Percentiles rank a stretch among this genome's conserved stretches.
Evolutionary conservation across 2,888 invertebrate species (phyloP).

Genomic region (Ornithoptera priamus): DNA sequence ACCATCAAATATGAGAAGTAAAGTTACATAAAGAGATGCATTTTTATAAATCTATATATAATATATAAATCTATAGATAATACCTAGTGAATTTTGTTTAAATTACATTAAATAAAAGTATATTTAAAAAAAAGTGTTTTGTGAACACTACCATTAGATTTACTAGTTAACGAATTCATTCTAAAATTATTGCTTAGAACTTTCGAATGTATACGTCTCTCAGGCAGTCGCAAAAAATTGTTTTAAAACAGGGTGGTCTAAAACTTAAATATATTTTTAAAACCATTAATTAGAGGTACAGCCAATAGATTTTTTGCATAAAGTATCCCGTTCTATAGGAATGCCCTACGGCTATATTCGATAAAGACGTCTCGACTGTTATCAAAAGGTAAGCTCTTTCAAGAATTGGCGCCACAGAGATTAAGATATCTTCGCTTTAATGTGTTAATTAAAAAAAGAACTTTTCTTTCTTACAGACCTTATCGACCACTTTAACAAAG

Average conservation of each 20-base stretch:
- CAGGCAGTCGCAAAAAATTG: constrained; percentile 17
- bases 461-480: constrained; percentile 57
- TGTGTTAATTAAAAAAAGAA: constrained; percentile 77
- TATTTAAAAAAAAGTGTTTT: no score
- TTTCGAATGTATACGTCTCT: neutral
- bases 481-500: constrained; percentile 73
- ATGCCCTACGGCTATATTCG: constrained; percentile 58
- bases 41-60: no score
- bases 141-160: neutral
- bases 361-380: constrained; percentile 68
- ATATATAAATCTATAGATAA: no score
- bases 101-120: no score
- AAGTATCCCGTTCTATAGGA: constrained; percentile 56
- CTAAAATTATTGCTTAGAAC: neutral
- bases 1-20: no score
- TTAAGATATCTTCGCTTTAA: constrained; percentile 73
- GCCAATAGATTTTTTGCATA: constrained; percentile 69
- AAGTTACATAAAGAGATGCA: no score
- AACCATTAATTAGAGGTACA: constrained; percentile 56
- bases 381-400: constrained; percentile 70
- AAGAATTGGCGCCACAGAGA: constrained; percentile 76
- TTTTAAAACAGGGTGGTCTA: constrained; percentile 55
- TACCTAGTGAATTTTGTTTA: no score
- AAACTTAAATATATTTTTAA: constrained; percentile 42
- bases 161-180: neutral